phyloP scores from a whole-genome alignment of 2,113 vertebrate genomes.

The Arenaria interpres region DNA sequence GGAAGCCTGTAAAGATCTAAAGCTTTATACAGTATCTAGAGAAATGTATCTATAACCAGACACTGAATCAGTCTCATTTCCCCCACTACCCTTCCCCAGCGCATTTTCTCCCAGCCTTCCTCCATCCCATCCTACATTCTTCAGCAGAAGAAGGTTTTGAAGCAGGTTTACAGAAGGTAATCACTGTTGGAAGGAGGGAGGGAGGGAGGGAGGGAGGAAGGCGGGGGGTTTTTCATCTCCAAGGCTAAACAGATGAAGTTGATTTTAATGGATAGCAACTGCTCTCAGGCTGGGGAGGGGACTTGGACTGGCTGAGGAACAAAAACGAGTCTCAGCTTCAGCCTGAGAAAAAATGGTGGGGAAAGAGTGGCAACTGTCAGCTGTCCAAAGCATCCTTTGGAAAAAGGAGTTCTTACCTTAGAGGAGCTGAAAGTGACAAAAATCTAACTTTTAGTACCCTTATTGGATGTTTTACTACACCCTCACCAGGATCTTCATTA shows the following conservation, averaged over 20 bases:
- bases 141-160: constrained; percentile 24
- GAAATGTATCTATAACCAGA: constrained; percentile 64
- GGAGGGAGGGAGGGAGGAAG: not conserved
- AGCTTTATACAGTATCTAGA: constrained; percentile 55
- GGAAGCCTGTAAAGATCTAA: constrained; percentile 44
- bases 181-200: constrained; percentile 20
- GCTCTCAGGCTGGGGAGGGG: constrained; percentile 35
- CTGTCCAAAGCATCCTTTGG: not conserved
- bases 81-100: not conserved
- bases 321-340: not conserved
- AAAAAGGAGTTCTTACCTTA: not conserved
- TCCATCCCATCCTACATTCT: not conserved
- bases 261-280: constrained; percentile 68
- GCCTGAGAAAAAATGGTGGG: not conserved
- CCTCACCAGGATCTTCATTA: constrained; percentile 21
- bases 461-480: not conserved
- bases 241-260: constrained; percentile 66
- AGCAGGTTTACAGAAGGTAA: constrained; percentile 68
- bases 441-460: not conserved
- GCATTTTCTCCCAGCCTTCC: not conserved
- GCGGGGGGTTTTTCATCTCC: constrained; percentile 54
- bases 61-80: constrained; percentile 39
- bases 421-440: not conserved
- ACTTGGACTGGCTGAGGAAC: not conserved
- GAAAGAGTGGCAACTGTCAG: not conserved